These are phyloP conservation scores for Petrocephalus zakoni DNA, from an alignment of 2,113 vertebrate species.

Conservation along the genomic window DNA sequence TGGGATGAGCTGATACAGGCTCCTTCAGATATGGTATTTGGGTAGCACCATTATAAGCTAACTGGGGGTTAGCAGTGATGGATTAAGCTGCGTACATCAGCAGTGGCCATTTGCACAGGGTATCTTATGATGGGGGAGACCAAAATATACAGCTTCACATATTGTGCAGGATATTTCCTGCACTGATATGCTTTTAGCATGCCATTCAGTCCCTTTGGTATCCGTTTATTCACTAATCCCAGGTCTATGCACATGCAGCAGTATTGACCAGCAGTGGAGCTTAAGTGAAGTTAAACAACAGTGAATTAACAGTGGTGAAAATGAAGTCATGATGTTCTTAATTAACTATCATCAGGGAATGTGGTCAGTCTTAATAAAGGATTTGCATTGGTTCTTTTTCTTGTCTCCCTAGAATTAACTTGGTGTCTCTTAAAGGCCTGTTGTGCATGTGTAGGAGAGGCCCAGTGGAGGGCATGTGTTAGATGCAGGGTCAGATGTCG, in stretches of 20 bases:
- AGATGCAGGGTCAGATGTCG: slow-evolving; percentile 30
- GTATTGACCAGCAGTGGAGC: neutral
- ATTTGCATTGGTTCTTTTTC: neutral
- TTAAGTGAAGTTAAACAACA: neutral
- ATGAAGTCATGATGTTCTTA: neutral
- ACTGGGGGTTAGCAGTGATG: neutral
- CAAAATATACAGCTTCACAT: neutral
- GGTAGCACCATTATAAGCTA: neutral
- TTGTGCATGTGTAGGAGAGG: slow-evolving; percentile 17
- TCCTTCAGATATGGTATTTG: neutral
- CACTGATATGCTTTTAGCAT: neutral
- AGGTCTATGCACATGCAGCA: neutral
- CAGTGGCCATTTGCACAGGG: neutral
- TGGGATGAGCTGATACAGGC: neutral
- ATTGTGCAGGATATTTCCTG: neutral
- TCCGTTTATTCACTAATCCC: neutral
- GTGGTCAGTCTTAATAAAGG: neutral
- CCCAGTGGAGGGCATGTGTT: slow-evolving; percentile 35
- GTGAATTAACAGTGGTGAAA: neutral
- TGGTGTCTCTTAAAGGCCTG: neutral
- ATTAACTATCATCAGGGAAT: neutral
- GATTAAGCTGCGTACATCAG: neutral
- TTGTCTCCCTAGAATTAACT: neutral
- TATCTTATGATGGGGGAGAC: neutral
- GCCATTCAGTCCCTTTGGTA: neutral